phyloP scores from a whole-genome alignment of 2,113 vertebrate genomes.

The Phylloscopus whistleri region DNA sequence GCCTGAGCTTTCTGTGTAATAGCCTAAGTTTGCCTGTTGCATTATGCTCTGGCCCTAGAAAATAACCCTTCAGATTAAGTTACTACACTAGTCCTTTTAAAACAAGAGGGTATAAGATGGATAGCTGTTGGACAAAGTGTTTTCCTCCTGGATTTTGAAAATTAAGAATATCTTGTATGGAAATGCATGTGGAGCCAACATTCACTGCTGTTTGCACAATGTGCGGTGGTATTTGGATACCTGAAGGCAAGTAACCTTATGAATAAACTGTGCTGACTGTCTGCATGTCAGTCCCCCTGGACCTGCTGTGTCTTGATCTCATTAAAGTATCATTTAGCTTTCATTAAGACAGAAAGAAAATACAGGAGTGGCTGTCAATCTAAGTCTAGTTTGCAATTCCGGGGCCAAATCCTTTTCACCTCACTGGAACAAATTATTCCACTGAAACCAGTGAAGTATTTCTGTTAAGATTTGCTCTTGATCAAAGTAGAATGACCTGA shows the following conservation, averaged over 20 bases:
- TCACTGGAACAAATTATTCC: not conserved
- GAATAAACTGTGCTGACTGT: not conserved
- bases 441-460: not conserved
- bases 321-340: constrained; percentile 52
- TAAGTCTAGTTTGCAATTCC: constrained; percentile 18
- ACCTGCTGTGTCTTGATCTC: not conserved
- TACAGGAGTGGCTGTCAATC: constrained; percentile 11
- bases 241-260: constrained; percentile 3
- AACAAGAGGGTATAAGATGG: not conserved
- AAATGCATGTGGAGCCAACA: not conserved
- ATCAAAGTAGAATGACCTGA: not conserved
- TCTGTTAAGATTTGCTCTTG: not conserved
- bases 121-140: not conserved
- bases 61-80: not conserved
- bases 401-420: constrained; percentile 3
- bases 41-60: not conserved
- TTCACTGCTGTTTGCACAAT: not conserved
- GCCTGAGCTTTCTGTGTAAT: not conserved
- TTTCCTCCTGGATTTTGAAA: not conserved
- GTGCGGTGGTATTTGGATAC: not conserved
- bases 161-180: not conserved
- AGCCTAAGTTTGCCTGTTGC: not conserved
- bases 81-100: not conserved
- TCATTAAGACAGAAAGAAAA: constrained; percentile 33
- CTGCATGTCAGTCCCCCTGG: not conserved